Base-by-base conservation (phyloP, 2,113 vertebrate species). In the Amazona vittata region DNA sequence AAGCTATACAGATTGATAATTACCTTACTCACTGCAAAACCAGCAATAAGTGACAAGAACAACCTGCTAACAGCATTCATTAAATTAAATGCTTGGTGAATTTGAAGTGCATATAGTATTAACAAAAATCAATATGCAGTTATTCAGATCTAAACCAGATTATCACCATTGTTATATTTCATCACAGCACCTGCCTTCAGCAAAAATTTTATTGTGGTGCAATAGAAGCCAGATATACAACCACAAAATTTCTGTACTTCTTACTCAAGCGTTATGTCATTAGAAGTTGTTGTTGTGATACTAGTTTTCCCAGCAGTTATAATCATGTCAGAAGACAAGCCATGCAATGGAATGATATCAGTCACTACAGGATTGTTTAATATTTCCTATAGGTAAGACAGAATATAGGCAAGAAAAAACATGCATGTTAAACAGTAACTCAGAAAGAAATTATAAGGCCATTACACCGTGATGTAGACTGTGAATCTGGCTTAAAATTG, bases 401-500 rank as follows among this genome's bases (percentile, higher is more conserved):
- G 39, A 74, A 82, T 22, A 65, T 1, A 53, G 15, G 21, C 29
- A 67, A 55, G 12, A 28, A 37, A 52, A 94, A 55, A 43, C 20
- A 3, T 37, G 86, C 57, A 77, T 67, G 70, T 53, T 76, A 63
- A 79, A 91, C 49, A 94, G 73, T 65, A 94, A 52, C 63, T 69
- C 67, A 6, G 87, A 90, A 83, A 29, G 78, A 96, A 95, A 85
- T 73, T 83, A 76, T 47, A 81, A 96, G 46, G 19, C 75, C 62
- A 92, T 95, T 89, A 80, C 35, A n/a, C 44, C 80, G 49, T 37
- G 71, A 71, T 60, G 59, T 37, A 96, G 91, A 43, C 60, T 91
- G 70, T 79, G 92, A 93, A 89, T 83, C 92, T 87, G 79, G 68
- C 68, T 95, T 69, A 47, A 82, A 76, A 93, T 64, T 76, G 75